Percentiles rank a stretch among this genome's conserved stretches.
phyloP scores from a whole-genome alignment of 2,888 invertebrate species.

The Pterostichus niger region DNA sequence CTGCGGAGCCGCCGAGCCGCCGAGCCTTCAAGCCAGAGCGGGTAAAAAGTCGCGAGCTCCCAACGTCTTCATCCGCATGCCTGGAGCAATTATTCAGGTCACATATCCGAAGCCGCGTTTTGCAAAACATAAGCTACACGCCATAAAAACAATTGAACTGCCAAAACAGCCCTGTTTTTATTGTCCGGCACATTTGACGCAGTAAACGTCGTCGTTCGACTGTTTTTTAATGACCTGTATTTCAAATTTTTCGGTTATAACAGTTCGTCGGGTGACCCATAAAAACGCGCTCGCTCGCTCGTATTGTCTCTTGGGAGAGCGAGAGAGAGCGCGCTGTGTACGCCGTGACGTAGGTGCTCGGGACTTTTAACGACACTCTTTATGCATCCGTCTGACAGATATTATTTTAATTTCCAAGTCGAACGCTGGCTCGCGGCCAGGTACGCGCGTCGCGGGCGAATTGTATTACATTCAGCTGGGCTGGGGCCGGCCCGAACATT shows the following conservation, averaged over 20 bases:
- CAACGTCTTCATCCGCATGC: slow-evolving; percentile 62
- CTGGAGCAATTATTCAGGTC: slow-evolving; percentile 62
- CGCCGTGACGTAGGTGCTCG: slow-evolving; percentile 34
- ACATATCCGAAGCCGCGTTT: slow-evolving; percentile 61
- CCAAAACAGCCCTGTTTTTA: slow-evolving; percentile 66
- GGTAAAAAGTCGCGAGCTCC: slow-evolving; percentile 48
- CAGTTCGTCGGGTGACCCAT: slow-evolving; percentile 66
- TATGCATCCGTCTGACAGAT: slow-evolving; percentile 78
- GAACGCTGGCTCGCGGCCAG: slow-evolving; percentile 73
- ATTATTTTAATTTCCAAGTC: slow-evolving; percentile 77
- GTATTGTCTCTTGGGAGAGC: slow-evolving; percentile 12
- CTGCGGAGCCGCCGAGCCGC: neutral
- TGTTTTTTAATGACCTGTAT: slow-evolving; percentile 67
- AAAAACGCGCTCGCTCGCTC: slow-evolving; percentile 57
- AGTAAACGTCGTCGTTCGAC: slow-evolving; percentile 66
- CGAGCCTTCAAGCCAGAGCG: too few species aligned
- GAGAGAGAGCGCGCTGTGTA: slow-evolving; percentile 8
- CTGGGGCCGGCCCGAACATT: slow-evolving; percentile 35
- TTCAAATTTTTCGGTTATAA: slow-evolving; percentile 67
- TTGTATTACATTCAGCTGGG: slow-evolving; percentile 61
- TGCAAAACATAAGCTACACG: slow-evolving; percentile 67
- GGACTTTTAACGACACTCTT: slow-evolving; percentile 76
- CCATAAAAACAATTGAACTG: slow-evolving; percentile 67
- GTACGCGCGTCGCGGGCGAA: slow-evolving; percentile 69
- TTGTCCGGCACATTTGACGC: slow-evolving; percentile 67